These are phyloP conservation scores for Gopherus flavomarginatus DNA, from an alignment of 2,113 vertebrate genomes.

Conservation along the genomic window DNA sequence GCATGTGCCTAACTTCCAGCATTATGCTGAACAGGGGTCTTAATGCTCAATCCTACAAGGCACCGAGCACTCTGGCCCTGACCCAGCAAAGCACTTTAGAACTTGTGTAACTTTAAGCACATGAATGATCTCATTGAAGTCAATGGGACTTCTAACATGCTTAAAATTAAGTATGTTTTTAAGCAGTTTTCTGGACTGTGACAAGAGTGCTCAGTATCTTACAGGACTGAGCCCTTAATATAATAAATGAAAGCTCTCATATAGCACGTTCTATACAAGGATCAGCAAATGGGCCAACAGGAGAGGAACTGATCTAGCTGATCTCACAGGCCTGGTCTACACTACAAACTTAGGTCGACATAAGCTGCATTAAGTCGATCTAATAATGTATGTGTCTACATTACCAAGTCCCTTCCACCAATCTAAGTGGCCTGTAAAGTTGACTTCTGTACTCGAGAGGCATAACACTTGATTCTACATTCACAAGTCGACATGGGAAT, in stretches of 20 bases:
- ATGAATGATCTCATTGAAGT: neutral
- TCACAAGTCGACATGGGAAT: too few species aligned
- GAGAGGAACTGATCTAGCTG: neutral
- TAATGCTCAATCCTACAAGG: conserved; percentile 30
- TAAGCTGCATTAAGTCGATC: too few species aligned
- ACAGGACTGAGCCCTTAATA: neutral
- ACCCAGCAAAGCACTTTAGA: neutral
- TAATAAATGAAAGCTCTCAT: neutral
- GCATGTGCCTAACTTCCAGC: conserved; percentile 52
- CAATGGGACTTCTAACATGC: neutral
- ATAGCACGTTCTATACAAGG: neutral
- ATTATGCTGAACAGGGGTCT: conserved; percentile 26
- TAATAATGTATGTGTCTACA: too few species aligned
- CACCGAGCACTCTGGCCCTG: conserved; percentile 10
- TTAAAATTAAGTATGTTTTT: neutral
- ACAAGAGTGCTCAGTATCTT: neutral
- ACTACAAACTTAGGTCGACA: too few species aligned
- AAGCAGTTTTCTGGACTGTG: neutral
- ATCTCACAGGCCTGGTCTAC: neutral
- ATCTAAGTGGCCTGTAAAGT: too few species aligned
- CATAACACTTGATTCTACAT: too few species aligned
- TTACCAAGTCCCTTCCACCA: too few species aligned
- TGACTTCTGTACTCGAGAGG: too few species aligned
- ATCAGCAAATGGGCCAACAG: neutral
- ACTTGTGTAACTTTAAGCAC: neutral